A percentile compares a stretch with the other conserved stretches of the same genome.
These are phyloP conservation scores for Melanerpes formicivorus DNA, from an alignment of 2,113 vertebrate genomes.

Conservation along the genomic window DNA sequence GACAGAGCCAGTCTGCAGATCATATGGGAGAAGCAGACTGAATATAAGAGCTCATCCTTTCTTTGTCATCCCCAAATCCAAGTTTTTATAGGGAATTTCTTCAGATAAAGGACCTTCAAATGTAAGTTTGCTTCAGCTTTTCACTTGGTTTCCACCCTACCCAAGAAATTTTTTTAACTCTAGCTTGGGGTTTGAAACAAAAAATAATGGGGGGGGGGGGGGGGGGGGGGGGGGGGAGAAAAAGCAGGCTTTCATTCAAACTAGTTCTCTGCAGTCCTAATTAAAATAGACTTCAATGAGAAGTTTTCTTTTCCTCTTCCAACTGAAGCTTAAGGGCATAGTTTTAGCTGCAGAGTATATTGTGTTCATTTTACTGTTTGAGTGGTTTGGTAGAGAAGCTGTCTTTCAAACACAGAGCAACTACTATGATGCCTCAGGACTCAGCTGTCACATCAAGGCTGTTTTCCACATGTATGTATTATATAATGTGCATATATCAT, in stretches of 20 bases:
- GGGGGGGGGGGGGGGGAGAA: accelerated
- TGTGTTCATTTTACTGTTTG: conserved; percentile 77
- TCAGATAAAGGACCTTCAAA: conserved; percentile 43
- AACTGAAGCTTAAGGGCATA: conserved; percentile 73
- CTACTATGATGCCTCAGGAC: conserved; percentile 66
- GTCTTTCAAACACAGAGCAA: conserved; percentile 69
- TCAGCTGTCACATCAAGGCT: conserved; percentile 75
- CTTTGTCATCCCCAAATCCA: conserved; percentile 62
- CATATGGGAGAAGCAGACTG: conserved; percentile 74
- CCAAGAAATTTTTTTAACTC: conserved; percentile 55
- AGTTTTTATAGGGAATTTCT: conserved; percentile 49
- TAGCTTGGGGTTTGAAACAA: conserved; percentile 26
- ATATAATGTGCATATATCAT: conserved; percentile 45
- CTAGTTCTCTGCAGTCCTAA: conserved; percentile 73
- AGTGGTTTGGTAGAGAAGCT: conserved; percentile 71
- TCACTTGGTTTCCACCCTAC: conserved; percentile 35
- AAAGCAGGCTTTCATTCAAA: conserved; percentile 18
- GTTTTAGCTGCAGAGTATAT: conserved; percentile 72
- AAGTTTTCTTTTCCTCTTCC: conserved; percentile 72
- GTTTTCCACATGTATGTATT: conserved; percentile 53
- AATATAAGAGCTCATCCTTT: conserved; percentile 64
- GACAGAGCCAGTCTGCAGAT: conserved; percentile 71
- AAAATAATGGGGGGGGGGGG: neutral
- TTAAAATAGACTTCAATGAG: conserved; percentile 76
- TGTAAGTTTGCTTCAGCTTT: conserved; percentile 33